Percentiles rank a stretch among this genome's conserved stretches.
Evolutionary conservation across 1,140 invertebrate genomes (phyloP).

Genomic region (Rhyzopertha dominica): DNA sequence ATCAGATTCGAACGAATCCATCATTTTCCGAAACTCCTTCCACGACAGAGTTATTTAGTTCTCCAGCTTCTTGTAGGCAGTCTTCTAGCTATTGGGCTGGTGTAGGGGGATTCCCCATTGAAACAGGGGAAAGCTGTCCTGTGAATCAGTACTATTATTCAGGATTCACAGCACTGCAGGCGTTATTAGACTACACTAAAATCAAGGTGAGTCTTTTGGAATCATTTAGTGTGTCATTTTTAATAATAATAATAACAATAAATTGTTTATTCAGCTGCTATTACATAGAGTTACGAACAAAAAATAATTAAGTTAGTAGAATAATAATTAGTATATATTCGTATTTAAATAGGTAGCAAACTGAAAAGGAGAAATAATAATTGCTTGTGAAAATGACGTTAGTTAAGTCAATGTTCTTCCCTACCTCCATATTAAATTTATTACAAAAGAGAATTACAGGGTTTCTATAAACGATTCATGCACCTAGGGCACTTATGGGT

Average conservation of each 20-base stretch:
- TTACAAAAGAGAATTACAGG: too few relatives aligned
- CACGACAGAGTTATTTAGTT: slow-evolving; percentile 57
- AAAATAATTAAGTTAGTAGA: too few relatives aligned
- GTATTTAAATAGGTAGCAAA: too few relatives aligned
- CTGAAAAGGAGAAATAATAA: too few relatives aligned
- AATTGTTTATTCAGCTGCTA: neutral
- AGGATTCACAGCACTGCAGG: slow-evolving; percentile 67
- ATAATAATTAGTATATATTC: too few relatives aligned
- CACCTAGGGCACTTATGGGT: too few relatives aligned
- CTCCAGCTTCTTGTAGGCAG: slow-evolving; percentile 62
- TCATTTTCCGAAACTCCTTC: slow-evolving; percentile 57
- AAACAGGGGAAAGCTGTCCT: slow-evolving; percentile 63
- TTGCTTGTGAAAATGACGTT: too few relatives aligned
- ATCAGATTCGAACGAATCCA: slow-evolving; percentile 68
- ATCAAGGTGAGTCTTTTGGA: slow-evolving; percentile 52
- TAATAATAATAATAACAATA: neutral
- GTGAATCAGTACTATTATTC: slow-evolving; percentile 70
- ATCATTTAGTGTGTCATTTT: neutral
- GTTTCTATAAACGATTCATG: too few relatives aligned
- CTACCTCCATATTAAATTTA: too few relatives aligned
- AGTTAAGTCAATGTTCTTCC: too few relatives aligned
- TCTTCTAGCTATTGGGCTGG: slow-evolving; percentile 56
- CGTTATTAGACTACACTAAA: slow-evolving; percentile 65
- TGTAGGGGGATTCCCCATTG: slow-evolving; percentile 53
- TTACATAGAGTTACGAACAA: too few relatives aligned